Evolutionary conservation across 2,113 vertebrate genomes (phyloP).

Genomic region (Actinemys pallida): DNA sequence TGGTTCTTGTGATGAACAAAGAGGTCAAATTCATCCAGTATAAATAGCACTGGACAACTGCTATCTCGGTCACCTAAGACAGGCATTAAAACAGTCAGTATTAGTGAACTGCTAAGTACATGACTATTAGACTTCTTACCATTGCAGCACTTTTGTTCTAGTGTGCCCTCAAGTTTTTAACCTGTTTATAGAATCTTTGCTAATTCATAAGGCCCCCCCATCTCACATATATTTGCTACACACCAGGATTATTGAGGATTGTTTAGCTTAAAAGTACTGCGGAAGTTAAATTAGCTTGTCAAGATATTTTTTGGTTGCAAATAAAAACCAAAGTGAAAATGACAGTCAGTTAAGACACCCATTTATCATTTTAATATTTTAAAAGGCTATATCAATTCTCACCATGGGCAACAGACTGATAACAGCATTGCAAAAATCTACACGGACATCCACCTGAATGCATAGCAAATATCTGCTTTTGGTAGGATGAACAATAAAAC

Average conservation of each 20-base stretch:
- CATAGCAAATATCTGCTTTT: background rate
- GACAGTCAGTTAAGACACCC: background rate
- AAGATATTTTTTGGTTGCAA: background rate
- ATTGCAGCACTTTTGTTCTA: background rate
- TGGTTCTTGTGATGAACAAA: slow-evolving; percentile 98
- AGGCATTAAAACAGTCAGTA: background rate
- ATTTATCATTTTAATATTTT: background rate
- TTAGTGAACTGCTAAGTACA: background rate
- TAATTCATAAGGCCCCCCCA: background rate
- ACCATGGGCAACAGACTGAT: background rate
- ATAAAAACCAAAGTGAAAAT: background rate
- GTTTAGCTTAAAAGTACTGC: background rate
- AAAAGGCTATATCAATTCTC: background rate
- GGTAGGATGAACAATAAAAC: background rate
- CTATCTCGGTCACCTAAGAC: slow-evolving; percentile 86
- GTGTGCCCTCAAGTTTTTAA: accelerated
- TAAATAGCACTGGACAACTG: slow-evolving; percentile 91
- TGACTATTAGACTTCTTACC: accelerated
- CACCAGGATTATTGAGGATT: background rate
- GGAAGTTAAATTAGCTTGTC: background rate
- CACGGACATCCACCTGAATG: background rate
- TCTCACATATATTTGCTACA: accelerated
- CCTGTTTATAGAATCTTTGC: accelerated
- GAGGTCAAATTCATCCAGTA: slow-evolving; percentile 97
- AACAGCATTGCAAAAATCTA: background rate